These are phyloP conservation scores for Yponomeuta cagnagella DNA, from an alignment of 2,888 invertebrate genomes.

Conservation along the genomic window DNA sequence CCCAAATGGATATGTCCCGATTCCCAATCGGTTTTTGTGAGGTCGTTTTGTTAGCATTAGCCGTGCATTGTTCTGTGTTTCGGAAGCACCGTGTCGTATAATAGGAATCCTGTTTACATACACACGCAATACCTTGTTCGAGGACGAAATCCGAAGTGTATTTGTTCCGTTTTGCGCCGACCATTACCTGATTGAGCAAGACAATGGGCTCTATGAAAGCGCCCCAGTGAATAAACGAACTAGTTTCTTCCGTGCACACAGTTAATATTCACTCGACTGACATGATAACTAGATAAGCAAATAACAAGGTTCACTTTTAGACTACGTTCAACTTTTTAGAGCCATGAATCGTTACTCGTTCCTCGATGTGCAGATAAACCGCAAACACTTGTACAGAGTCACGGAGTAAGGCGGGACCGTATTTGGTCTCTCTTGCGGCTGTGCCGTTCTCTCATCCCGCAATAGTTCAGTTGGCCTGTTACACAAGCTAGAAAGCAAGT, in stretches of 20 bases:
- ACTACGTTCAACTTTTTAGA: neutral
- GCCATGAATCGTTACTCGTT: neutral
- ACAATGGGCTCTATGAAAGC: neutral
- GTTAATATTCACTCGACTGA: neutral
- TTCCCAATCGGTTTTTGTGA: conserved; percentile 8
- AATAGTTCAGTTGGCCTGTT: neutral
- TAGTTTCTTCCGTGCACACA: neutral
- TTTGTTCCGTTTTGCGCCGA: neutral
- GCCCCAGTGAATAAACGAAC: neutral
- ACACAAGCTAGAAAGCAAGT: conserved; percentile 1
- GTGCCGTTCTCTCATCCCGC: neutral
- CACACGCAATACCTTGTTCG: neutral
- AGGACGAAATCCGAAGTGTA: neutral
- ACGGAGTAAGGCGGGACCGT: neutral
- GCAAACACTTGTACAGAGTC: neutral
- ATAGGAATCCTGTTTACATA: conserved; percentile 5
- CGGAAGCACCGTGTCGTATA: conserved; percentile 1
- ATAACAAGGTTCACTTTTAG: neutral
- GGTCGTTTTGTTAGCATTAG: conserved; percentile 7
- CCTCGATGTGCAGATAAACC: neutral
- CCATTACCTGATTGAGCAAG: neutral
- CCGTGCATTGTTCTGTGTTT: conserved; percentile 9
- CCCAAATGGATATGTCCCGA: conserved; percentile 6
- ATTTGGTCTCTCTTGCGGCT: neutral
- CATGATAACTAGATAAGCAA: neutral